Evolutionary conservation across 2,797 vertebrate species (phyloP).

Genomic region (Sphenopsis melanotis): DNA sequence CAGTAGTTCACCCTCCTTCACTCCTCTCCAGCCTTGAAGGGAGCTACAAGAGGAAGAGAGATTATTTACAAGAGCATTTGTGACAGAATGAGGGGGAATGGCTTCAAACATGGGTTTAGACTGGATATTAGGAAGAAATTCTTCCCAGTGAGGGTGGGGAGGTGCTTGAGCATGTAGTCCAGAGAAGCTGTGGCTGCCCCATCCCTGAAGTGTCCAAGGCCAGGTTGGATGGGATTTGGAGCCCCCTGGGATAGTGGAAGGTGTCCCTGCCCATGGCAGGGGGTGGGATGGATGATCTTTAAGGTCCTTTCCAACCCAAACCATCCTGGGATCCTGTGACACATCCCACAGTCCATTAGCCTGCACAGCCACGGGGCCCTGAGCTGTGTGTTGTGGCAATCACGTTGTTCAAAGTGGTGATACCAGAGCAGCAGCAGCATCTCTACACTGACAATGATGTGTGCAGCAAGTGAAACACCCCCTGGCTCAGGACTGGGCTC

Average conservation of each 20-base stretch:
- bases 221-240: neutral
- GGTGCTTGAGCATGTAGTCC: fast-evolving
- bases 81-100: neutral
- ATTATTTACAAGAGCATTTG: neutral
- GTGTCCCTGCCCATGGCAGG: neutral
- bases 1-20: neutral
- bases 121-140: neutral
- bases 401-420: neutral
- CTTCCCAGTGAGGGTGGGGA: neutral
- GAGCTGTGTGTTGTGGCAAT: neutral
- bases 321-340: neutral
- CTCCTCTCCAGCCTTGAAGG: neutral
- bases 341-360: neutral
- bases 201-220: fast-evolving
- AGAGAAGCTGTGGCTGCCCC: neutral
- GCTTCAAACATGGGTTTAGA: neutral
- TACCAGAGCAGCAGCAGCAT: neutral
- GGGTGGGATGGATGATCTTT: neutral
- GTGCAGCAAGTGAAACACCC: neutral
- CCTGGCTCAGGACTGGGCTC: neutral
- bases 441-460: neutral
- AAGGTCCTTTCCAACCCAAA: neutral
- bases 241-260: fast-evolving
- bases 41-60: neutral
- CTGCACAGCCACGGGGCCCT: fast-evolving